Conservation (phyloP, 2,113 vertebrate genomes). For the Muscicapa adusta region DNA sequence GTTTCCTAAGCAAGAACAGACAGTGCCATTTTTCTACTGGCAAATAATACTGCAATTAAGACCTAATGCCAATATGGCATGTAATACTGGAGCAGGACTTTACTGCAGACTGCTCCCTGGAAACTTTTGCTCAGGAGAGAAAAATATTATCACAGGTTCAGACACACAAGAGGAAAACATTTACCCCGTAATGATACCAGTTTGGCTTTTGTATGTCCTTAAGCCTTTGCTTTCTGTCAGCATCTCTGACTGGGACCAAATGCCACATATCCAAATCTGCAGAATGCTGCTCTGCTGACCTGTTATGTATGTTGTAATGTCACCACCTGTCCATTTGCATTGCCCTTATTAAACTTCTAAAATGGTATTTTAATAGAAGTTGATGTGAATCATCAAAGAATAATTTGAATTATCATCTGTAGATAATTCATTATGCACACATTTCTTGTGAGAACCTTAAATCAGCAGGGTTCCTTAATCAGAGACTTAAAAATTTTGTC, state of each 20-base stretch:
- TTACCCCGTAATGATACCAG: rapidly evolving
- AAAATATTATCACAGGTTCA: neutral
- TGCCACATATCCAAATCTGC: neutral
- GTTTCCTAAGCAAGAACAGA: neutral
- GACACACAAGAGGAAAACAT: neutral
- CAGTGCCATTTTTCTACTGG: neutral
- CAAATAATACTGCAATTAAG: neutral
- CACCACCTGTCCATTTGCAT: neutral
- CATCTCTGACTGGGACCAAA: neutral
- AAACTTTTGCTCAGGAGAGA: neutral
- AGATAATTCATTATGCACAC: conserved; percentile 75
- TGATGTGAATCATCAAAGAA: conserved; percentile 66
- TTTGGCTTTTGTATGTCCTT: neutral
- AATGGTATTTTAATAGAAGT: conserved; percentile 67
- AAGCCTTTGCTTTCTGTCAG: neutral
- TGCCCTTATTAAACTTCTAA: conserved; percentile 17
- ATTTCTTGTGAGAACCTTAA: conserved; percentile 73
- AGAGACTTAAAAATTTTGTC: conserved; percentile 68
- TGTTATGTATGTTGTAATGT: neutral
- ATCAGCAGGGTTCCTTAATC: conserved; percentile 73
- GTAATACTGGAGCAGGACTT: neutral
- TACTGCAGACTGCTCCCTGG: neutral
- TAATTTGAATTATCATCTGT: conserved; percentile 68
- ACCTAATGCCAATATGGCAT: neutral
- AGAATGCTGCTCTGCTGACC: neutral